Evolutionary conservation across 2,888 invertebrate species (phyloP), one percentile per base, ranked within the genome.

Genomic region (Timandra comae): DNA sequence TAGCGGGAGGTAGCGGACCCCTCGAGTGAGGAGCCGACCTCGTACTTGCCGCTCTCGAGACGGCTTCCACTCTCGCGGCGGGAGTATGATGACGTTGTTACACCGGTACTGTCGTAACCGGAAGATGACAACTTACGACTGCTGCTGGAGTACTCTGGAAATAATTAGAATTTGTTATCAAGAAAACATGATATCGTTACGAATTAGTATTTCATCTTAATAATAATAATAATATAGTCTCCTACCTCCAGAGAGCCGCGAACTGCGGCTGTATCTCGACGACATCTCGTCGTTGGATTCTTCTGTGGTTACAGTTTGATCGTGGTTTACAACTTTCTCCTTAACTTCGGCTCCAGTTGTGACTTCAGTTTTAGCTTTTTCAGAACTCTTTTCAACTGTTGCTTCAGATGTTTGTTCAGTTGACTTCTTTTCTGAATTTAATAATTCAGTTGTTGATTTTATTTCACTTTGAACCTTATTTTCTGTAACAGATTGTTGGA

Each of bases 241-340:
- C 9, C 8, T 68, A 89, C 90, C 88, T 87, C 90, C 89, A 61
- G 89, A 86, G 29, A 87, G 84, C 76, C 87, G 88, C 62, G 89
- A 87, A 58, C 89, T 89, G 67, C 88, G 86, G 76, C 88, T 88
- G 61, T 87, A 89, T 56, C 89, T 88, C 49, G 90, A 87, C 41
- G 89, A 88, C 63, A 89, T 86, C 43, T 84, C 82, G 66, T 71
- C 80, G 61, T 76, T 79, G 45, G 52, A 56, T 54, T 67, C 73
- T 47, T 68, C 71, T 25, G 69, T 41, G 68, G 72, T 74, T 70
- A 76, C 81, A 81, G 79, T 57, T 82, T 84, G 82, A 60, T 57
- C 53, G 65, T 50, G 72, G 46, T 41, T 51, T 39, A 44, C 31
- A 43, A 43, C 59, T 46, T 58, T 49, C 33, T 56, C 50, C 31